A percentile compares a stretch with the other conserved stretches of the same genome.
phyloP scores from a whole-genome alignment of 2,888 invertebrate species.

The Himalopsyche japonica region DNA sequence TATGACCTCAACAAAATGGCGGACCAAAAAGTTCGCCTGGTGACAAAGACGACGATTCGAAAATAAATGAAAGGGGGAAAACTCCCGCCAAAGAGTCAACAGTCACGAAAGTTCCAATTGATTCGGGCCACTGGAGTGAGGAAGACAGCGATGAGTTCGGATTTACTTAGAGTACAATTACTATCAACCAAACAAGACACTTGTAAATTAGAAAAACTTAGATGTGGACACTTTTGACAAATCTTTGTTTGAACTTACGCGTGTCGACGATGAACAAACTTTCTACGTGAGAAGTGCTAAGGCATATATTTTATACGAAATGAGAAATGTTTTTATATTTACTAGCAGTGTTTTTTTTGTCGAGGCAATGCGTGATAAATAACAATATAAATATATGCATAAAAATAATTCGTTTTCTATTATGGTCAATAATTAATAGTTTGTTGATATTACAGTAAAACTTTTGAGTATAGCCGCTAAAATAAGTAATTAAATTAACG shows the following conservation, averaged over 20 bases:
- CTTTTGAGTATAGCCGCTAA: too few relatives aligned
- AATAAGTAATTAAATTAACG: too few relatives aligned
- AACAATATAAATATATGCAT: too few relatives aligned
- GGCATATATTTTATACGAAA: too few relatives aligned
- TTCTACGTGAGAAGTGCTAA: too few relatives aligned
- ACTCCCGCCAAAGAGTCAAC: background rate
- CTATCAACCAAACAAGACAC: background rate
- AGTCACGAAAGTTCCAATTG: conserved; percentile 31
- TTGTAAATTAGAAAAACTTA: background rate
- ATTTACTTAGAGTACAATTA: conserved; percentile 23
- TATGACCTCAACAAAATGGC: conserved; percentile 40
- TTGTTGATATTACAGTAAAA: too few relatives aligned
- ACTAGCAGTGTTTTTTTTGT: too few relatives aligned
- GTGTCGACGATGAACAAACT: background rate
- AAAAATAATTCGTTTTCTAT: too few relatives aligned
- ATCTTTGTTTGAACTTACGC: background rate
- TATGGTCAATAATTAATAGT: too few relatives aligned
- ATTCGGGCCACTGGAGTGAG: conserved; percentile 39
- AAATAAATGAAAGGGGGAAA: conserved; percentile 9
- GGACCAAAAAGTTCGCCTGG: conserved; percentile 21
- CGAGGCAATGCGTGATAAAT: too few relatives aligned
- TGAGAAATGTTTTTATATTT: too few relatives aligned
- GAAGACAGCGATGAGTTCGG: conserved; percentile 39
- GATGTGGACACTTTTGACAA: background rate
- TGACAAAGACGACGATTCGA: background rate